These are phyloP conservation scores for Alligator sinensis DNA, from an alignment of 2,113 vertebrate species.

Conservation along the genomic window DNA sequence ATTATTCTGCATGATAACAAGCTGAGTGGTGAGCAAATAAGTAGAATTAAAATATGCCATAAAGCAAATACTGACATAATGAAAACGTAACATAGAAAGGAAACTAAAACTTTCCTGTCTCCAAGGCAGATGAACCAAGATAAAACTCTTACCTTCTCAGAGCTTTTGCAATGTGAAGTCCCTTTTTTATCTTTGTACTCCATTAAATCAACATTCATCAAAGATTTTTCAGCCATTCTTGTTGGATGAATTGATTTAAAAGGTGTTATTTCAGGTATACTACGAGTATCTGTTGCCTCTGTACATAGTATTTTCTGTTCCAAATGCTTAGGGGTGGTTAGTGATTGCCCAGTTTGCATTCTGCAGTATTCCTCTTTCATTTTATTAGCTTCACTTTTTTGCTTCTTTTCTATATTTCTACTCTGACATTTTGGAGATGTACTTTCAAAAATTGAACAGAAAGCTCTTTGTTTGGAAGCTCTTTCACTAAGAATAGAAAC, in stretches of 20 bases:
- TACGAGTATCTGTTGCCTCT: constrained; percentile 8
- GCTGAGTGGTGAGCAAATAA: not conserved
- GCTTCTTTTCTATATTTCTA: not conserved
- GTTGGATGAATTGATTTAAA: constrained; percentile 67
- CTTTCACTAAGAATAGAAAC: constrained; percentile 29
- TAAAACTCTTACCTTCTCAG: constrained; percentile 43
- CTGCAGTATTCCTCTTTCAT: not conserved
- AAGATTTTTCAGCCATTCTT: constrained; percentile 57
- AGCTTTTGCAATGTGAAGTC: constrained; percentile 23
- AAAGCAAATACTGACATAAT: not conserved
- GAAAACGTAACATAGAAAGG: not conserved
- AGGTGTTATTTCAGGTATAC: constrained; percentile 34
- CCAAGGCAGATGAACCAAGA: constrained; percentile 10
- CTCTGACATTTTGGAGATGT: constrained; percentile 21
- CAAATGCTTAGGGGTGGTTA: constrained; percentile 1
- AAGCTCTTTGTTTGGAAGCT: constrained; percentile 41
- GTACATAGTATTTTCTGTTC: constrained; percentile 20
- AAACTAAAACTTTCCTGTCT: constrained; percentile 30
- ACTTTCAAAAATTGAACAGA: constrained; percentile 56
- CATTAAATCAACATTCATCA: constrained; percentile 37
- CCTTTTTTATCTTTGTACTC: constrained; percentile 55
- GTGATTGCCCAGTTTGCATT: not conserved
- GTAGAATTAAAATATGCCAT: not conserved
- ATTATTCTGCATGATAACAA: not conserved
- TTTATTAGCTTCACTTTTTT: not conserved